phyloP scores from a whole-genome alignment of 2,888 invertebrate species.

The Aphodius sticticus region DNA sequence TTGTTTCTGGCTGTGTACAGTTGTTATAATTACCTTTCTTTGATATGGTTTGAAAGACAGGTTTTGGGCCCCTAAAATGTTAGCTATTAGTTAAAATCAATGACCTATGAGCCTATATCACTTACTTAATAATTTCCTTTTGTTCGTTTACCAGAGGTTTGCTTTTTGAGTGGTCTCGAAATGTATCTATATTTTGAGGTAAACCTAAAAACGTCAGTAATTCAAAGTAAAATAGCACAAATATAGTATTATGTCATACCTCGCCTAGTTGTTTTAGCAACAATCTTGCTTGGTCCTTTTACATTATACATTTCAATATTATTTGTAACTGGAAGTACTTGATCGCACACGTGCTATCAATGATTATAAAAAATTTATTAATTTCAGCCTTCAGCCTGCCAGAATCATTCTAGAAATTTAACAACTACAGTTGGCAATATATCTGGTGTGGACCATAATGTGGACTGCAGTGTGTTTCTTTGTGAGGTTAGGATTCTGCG shows the following conservation, averaged over 20 bases:
- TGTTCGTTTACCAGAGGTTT: conserved; percentile 73
- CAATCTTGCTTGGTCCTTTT: conserved; percentile 88
- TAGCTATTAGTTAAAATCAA: neutral
- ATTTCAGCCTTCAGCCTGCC: neutral
- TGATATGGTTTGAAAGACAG: conserved; percentile 75
- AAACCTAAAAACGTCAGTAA: conserved; percentile 66
- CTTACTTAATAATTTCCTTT: conserved; percentile 73
- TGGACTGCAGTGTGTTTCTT: neutral
- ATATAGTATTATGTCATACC: conserved; percentile 45
- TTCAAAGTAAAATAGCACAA: conserved; percentile 30
- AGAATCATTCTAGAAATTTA: neutral
- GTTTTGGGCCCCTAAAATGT: conserved; percentile 76
- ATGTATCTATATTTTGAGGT: conserved; percentile 81
- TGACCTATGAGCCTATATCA: conserved; percentile 33
- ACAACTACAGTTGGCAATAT: neutral
- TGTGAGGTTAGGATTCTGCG: neutral
- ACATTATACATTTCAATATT: conserved; percentile 79
- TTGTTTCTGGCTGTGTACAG: conserved; percentile 64
- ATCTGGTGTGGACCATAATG: neutral
- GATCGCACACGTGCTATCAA: conserved; percentile 19
- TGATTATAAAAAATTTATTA: conserved; percentile 13
- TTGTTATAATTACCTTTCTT: conserved; percentile 54
- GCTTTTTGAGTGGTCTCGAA: conserved; percentile 75
- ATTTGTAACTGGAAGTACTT: conserved; percentile 9
- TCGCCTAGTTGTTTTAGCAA: conserved; percentile 85